phyloP scores from a whole-genome alignment of 2,797 vertebrate genomes.

The Sciurus carolinensis region DNA sequence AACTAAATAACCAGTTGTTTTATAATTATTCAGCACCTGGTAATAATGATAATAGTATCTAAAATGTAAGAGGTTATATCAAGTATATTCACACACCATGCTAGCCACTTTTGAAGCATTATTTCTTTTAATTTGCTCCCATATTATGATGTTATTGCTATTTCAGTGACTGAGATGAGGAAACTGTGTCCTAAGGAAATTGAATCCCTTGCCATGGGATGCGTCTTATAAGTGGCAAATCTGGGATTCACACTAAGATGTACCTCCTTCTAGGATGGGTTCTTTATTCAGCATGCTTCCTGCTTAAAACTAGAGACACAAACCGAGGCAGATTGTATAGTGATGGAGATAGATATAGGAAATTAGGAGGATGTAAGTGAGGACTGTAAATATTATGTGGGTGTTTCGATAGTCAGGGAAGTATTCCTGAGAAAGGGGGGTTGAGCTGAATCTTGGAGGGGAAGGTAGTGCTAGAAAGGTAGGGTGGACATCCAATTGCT shows the following conservation, averaged over 20 bases:
- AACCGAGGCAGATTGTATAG: background rate
- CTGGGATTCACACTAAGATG: background rate
- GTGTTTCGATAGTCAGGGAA: background rate
- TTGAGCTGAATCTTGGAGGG: background rate
- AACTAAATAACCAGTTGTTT: background rate
- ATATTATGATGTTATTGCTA: background rate
- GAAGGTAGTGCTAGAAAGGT: background rate
- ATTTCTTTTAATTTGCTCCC: background rate
- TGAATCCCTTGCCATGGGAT: background rate
- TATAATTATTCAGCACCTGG: background rate
- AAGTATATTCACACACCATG: background rate
- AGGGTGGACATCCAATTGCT: background rate
- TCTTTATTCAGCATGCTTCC: background rate
- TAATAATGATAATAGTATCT: background rate
- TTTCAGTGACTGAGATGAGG: background rate
- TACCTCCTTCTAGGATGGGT: background rate
- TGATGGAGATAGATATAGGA: background rate
- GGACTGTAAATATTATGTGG: background rate
- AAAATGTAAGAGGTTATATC: background rate
- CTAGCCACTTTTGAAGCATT: background rate
- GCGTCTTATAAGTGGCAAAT: background rate
- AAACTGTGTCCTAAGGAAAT: constrained; percentile 8
- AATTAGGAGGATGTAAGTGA: background rate
- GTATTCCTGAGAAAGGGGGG: background rate
- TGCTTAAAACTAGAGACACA: background rate